Conservation (phyloP, 2,797 vertebrate species). For the Avahi laniger region DNA sequence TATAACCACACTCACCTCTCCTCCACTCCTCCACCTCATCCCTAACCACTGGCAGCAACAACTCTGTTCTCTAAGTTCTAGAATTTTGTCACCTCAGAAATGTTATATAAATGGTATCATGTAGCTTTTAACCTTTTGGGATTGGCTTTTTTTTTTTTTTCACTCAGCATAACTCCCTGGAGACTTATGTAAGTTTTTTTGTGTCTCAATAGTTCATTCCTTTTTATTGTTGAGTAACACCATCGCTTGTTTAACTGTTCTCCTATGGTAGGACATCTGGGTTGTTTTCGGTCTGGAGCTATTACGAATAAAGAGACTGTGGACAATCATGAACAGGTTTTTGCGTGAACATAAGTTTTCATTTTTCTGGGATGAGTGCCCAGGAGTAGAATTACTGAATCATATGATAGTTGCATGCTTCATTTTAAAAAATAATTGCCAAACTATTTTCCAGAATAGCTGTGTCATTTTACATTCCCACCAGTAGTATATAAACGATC, state of each 20-base stretch:
- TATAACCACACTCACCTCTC: background rate
- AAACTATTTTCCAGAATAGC: slow-evolving; percentile 38
- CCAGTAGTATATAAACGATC: background rate
- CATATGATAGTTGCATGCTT: slow-evolving; percentile 38
- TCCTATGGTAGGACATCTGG: background rate
- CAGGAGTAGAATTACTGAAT: slow-evolving; percentile 37
- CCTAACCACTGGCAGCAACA: background rate
- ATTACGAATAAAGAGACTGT: slow-evolving; percentile 21
- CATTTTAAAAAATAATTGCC: slow-evolving; percentile 38
- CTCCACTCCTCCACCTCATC: background rate
- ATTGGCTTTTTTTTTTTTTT: background rate
- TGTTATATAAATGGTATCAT: slow-evolving; percentile 2
- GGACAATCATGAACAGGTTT: background rate
- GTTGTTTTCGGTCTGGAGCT: background rate
- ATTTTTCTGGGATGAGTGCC: slow-evolving; percentile 57
- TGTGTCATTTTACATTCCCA: slow-evolving; percentile 6
- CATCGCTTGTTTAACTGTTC: background rate
- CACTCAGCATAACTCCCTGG: background rate
- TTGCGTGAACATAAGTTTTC: slow-evolving; percentile 25
- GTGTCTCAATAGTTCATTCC: background rate
- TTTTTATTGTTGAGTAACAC: background rate
- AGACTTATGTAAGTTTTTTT: background rate
- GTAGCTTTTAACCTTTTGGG: background rate
- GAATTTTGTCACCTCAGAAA: slow-evolving; percentile 54
- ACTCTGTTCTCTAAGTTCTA: slow-evolving; percentile 21